Conservation (phyloP, 2,113 vertebrate species). For the Myrmecobius fasciatus region DNA sequence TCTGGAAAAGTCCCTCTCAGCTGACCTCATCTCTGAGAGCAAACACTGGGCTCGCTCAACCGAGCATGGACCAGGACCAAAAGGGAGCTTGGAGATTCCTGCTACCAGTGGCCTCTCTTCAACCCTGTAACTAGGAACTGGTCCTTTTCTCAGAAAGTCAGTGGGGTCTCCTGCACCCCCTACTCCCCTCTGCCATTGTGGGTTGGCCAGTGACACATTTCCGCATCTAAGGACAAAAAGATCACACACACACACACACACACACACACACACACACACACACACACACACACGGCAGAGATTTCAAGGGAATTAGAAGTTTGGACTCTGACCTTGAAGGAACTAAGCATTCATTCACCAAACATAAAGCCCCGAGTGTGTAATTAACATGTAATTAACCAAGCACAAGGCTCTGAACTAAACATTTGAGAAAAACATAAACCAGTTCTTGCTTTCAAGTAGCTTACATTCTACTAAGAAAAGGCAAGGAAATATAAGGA, state of each 20-base stretch:
- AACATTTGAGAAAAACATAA: background rate
- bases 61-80: background rate
- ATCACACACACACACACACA: background rate
- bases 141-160: background rate
- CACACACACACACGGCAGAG: too few species aligned
- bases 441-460: background rate
- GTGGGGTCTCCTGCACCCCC: background rate
- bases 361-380: too few species aligned
- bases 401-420: background rate
- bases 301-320: background rate
- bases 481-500: background rate
- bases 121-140: background rate
- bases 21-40: conserved; percentile 5
- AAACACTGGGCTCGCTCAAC: background rate
- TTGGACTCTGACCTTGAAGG: background rate
- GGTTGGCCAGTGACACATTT: background rate
- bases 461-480: background rate
- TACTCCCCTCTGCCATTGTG: background rate
- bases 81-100: background rate
- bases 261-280: too few species aligned
- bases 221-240: background rate
- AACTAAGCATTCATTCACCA: background rate
- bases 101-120: background rate
- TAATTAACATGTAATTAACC: background rate
- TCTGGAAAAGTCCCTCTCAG: background rate